phyloP scores from a whole-genome alignment of 2,113 vertebrate genomes.

The Arvicanthis niloticus region DNA sequence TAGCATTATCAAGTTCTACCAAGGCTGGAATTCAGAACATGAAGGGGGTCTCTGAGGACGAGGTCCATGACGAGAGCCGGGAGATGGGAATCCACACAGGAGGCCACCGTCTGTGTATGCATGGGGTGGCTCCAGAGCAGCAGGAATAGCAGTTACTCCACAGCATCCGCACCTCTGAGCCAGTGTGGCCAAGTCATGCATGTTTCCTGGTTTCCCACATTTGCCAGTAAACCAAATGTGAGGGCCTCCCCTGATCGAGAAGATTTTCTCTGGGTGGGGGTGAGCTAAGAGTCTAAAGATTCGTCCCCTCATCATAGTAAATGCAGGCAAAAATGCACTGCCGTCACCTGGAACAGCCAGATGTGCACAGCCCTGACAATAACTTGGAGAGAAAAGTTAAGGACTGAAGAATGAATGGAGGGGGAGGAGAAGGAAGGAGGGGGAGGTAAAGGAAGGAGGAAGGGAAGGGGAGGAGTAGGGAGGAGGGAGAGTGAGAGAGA shows the following conservation, averaged over 20 bases:
- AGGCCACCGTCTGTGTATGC: too few relatives aligned
- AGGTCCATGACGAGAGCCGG: fast-evolving
- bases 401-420: too few relatives aligned
- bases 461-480: too few relatives aligned
- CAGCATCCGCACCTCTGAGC: neutral
- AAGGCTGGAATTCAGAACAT: fast-evolving
- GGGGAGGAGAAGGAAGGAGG: too few relatives aligned
- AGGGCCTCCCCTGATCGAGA: neutral
- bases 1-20: too few relatives aligned
- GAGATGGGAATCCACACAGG: neutral
- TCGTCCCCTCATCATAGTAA: neutral
- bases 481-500: too few relatives aligned
- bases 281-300: neutral
- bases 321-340: too few relatives aligned
- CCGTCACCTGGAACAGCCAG: neutral
- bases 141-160: neutral
- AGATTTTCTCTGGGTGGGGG: neutral
- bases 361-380: neutral
- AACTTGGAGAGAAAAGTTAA: neutral
- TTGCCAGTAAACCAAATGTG: neutral
- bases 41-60: too few relatives aligned
- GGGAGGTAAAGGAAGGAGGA: fast-evolving
- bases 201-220: neutral
- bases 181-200: fast-evolving
- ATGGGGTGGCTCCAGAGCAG: neutral